Evolutionary conservation across 2,888 invertebrate genomes (phyloP).

Genomic region (Steromphala cineraria): DNA sequence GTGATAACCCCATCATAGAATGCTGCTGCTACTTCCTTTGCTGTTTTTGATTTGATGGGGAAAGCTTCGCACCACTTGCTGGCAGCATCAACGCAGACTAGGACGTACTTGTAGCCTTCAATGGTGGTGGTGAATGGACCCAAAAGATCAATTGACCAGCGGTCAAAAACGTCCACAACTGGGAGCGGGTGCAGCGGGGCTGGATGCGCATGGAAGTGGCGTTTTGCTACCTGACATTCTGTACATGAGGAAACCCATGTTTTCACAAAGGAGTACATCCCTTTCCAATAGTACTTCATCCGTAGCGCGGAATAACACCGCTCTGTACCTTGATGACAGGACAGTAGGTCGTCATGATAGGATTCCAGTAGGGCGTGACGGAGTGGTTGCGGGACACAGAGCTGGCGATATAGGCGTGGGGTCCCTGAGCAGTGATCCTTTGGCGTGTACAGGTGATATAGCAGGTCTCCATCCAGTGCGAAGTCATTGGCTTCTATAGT

Average conservation of each 20-base stretch:
- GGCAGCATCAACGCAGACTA: conserved; percentile 4
- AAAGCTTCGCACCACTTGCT: conserved; percentile 20
- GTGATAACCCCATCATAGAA: conserved; percentile 25
- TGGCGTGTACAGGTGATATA: neutral
- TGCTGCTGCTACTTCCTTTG: conserved; percentile 4
- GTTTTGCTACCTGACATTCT: conserved; percentile 23
- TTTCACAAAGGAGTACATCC: conserved; percentile 26
- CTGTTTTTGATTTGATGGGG: conserved; percentile 18
- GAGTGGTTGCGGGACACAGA: conserved; percentile 23
- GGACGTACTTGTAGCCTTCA: neutral
- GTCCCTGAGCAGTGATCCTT: neutral
- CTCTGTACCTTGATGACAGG: neutral
- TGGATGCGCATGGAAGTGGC: neutral
- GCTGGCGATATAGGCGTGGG: neutral
- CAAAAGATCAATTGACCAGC: conserved; percentile 32
- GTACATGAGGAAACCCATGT: conserved; percentile 23
- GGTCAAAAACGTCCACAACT: conserved; percentile 11
- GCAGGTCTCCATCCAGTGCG: neutral
- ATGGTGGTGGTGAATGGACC: conserved; percentile 13
- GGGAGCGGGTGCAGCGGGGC: conserved; percentile 29
- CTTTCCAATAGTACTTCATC: conserved; percentile 29
- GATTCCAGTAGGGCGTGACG: conserved; percentile 25
- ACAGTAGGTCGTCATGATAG: conserved; percentile 28
- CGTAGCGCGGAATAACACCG: conserved; percentile 17
- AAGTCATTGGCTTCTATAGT: neutral